phyloP scores from a whole-genome alignment of 1,140 invertebrate species.

The Drosophila ercepeae region DNA sequence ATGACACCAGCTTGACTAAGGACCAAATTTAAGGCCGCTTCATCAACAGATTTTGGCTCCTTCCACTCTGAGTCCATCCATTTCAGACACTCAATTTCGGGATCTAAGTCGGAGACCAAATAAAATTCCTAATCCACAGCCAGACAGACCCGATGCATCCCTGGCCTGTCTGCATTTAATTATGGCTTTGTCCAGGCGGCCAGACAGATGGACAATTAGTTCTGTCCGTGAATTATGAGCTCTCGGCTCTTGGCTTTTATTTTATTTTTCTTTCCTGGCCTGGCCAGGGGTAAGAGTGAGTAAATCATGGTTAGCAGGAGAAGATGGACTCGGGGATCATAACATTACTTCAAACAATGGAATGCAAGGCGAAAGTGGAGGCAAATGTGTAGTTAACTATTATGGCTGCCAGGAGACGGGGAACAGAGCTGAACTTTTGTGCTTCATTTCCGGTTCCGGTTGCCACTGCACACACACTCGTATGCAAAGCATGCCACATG shows the following conservation, averaged over 20 bases:
- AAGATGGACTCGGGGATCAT: conserved; percentile 23
- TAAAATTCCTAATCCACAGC: conserved; percentile 15
- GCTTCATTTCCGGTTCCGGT: conserved; percentile 54
- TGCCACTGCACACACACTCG: conserved; percentile 26
- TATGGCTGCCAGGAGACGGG: conserved; percentile 32
- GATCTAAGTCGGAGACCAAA: conserved; percentile 7
- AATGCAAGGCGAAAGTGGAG: not conserved
- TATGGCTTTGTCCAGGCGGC: conserved; percentile 19
- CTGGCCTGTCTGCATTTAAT: conserved; percentile 38
- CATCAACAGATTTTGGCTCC: conserved; percentile 19
- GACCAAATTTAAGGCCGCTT: conserved; percentile 55
- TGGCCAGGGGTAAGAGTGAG: conserved; percentile 13
- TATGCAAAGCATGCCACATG: conserved; percentile 10
- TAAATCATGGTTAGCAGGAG: conserved; percentile 55
- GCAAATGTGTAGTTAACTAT: conserved; percentile 47
- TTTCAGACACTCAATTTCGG: conserved; percentile 16
- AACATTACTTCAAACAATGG: conserved; percentile 50
- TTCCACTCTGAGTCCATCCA: no score
- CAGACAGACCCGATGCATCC: conserved; percentile 13
- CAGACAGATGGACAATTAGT: conserved; percentile 54
- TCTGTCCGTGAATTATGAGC: conserved; percentile 42
- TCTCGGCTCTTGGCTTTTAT: conserved; percentile 11
- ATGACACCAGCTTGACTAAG: conserved; percentile 16
- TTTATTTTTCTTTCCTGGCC: conserved; percentile 10
- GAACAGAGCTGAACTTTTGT: conserved; percentile 50